phyloP scores from a whole-genome alignment of 2,797 vertebrate species.

The Phalanger gymnotis region DNA sequence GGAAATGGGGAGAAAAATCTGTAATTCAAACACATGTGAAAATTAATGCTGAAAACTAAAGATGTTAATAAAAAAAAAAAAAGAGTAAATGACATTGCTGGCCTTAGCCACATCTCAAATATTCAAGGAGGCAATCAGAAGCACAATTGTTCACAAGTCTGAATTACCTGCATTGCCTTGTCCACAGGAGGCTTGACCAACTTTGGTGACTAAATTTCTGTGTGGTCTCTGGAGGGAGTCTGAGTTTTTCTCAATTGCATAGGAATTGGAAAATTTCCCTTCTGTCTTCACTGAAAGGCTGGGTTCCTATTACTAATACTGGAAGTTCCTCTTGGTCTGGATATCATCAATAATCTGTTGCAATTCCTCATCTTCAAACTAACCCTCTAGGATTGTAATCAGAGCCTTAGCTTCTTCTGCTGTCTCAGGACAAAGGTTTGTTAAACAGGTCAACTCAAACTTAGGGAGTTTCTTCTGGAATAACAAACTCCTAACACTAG shows the following conservation, averaged over 20 bases:
- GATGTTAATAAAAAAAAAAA: too few species aligned
- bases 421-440: constrained; percentile 97
- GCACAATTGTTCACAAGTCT: not conserved
- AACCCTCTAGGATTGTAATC: constrained; percentile 96
- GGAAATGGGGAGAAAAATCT: too few species aligned
- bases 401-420: constrained; percentile 97
- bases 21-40: too few species aligned
- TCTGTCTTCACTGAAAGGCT: constrained; percentile 8
- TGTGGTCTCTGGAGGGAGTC: not conserved
- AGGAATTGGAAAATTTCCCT: not conserved
- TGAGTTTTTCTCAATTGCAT: not conserved
- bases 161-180: not conserved
- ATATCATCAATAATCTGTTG: constrained; percentile 99
- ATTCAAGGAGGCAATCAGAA: not conserved
- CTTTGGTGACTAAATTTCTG: not conserved
- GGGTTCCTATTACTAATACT: constrained; percentile 86
- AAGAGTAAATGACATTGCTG: not conserved
- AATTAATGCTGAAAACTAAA: too few species aligned
- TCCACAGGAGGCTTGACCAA: not conserved
- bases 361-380: constrained; percentile 97
- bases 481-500: too few species aligned
- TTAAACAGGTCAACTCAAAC: constrained; percentile 96
- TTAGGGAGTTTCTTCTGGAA: constrained; percentile 98
- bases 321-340: constrained; percentile 98
- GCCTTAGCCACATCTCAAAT: not conserved